These are phyloP conservation scores for Grammomys dolichurus DNA, from an alignment of 2,113 vertebrate species.

Conservation along the genomic window DNA sequence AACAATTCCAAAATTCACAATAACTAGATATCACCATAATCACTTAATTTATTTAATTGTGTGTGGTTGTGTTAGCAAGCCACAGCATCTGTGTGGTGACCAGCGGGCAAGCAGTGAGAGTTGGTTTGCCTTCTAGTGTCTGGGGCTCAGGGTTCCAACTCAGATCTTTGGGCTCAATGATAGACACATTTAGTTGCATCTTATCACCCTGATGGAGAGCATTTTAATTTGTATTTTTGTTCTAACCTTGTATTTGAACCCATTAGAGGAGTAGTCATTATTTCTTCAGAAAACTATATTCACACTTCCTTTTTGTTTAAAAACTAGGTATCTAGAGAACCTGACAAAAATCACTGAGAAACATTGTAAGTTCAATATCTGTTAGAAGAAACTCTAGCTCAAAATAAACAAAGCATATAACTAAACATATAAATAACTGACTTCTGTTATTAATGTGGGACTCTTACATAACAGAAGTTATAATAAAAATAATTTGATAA, in stretches of 20 bases:
- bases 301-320: neutral
- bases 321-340: neutral
- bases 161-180: no score
- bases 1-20: neutral
- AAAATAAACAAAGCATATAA: neutral
- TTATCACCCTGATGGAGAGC: neutral
- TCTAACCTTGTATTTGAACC: neutral
- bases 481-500: slow-evolving; percentile 12
- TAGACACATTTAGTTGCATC: neutral
- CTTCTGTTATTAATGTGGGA: slow-evolving; percentile 1
- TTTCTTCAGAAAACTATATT: neutral
- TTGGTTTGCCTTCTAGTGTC: neutral
- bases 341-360: neutral
- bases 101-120: neutral
- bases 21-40: neutral
- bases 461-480: slow-evolving; percentile 1
- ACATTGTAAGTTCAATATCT: neutral
- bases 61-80: neutral
- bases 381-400: neutral
- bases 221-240: neutral
- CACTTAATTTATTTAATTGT: neutral
- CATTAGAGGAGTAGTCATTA: rapidly evolving
- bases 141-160: neutral
- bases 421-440: neutral
- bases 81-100: neutral